Evolutionary conservation across 2,888 invertebrate genomes (phyloP).

Genomic region (Tachina lurida): DNA sequence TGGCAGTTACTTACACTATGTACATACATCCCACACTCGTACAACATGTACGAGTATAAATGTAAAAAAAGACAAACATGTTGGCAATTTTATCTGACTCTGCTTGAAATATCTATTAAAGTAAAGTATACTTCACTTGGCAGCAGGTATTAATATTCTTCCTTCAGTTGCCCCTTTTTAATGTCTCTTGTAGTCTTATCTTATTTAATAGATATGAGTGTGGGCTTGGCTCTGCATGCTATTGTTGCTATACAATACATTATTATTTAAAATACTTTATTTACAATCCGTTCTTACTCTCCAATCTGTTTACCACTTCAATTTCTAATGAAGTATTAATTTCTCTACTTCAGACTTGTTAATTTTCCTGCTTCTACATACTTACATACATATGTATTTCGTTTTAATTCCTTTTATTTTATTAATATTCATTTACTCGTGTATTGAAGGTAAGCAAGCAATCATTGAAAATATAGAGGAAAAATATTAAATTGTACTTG

Average conservation of each 20-base stretch:
- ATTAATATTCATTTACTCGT: not conserved
- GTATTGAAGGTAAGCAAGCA: not conserved
- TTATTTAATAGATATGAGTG: not conserved
- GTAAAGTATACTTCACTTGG: slow-evolving; percentile 9
- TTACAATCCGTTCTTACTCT: not conserved
- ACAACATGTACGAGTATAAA: not conserved
- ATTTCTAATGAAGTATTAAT: slow-evolving; percentile 22
- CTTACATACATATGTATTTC: not conserved
- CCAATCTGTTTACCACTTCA: not conserved
- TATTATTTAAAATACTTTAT: slow-evolving; percentile 14
- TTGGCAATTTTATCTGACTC: not conserved
- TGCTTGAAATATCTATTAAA: not conserved
- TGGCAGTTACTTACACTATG: not conserved
- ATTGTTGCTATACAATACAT: not conserved
- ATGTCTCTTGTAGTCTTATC: too few species aligned
- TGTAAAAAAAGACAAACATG: not conserved
- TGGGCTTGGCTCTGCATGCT: not conserved
- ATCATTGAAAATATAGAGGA: not conserved
- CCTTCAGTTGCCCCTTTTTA: not conserved
- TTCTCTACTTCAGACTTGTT: not conserved
- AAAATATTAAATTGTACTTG: too few species aligned
- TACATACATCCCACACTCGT: too few species aligned
- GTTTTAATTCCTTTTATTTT: not conserved
- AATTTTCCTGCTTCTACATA: not conserved
- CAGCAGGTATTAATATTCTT: slow-evolving; percentile 18